Conservation (phyloP, 2,888 invertebrate genomes). For the Microdon myrmicae region DNA sequence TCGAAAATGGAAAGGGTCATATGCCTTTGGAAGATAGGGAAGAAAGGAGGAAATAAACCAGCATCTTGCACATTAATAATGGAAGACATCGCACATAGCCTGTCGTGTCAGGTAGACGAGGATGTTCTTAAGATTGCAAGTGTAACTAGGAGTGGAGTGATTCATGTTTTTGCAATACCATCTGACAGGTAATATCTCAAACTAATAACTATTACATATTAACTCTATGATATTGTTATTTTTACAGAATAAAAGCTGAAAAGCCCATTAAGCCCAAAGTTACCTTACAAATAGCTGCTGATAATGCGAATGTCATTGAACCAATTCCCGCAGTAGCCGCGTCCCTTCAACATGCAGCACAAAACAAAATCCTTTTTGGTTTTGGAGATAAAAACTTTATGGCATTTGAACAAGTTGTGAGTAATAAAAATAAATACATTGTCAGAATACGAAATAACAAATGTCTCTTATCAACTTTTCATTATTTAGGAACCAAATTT, state of each 20-base stretch:
- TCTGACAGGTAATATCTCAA: conserved; percentile 72
- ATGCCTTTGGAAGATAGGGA: conserved; percentile 64
- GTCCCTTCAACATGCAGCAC: conserved; percentile 59
- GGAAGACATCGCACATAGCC: conserved; percentile 74
- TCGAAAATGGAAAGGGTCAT: conserved; percentile 64
- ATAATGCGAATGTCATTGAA: conserved; percentile 68
- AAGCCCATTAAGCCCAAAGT: conserved; percentile 75
- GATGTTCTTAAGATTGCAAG: conserved; percentile 68
- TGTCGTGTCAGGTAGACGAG: conserved; percentile 69
- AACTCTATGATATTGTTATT: not conserved
- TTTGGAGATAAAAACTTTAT: conserved; percentile 71
- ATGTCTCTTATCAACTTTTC: not conserved
- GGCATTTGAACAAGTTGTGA: conserved; percentile 72
- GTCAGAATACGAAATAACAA: not conserved
- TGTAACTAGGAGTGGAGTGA: conserved; percentile 79
- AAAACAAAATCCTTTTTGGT: conserved; percentile 68
- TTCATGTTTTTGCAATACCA: conserved; percentile 81
- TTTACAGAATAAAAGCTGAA: conserved; percentile 63
- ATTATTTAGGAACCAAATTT: conserved; percentile 68
- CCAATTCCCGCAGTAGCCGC: conserved; percentile 71
- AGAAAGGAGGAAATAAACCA: conserved; percentile 67
- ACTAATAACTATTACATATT: not conserved
- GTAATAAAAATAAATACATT: conserved; percentile 48
- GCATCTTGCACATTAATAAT: conserved; percentile 73
- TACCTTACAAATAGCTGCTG: conserved; percentile 72